These are phyloP conservation scores for Cynopterus sphinx DNA, from an alignment of 2,797 vertebrate genomes.

Conservation along the genomic window DNA sequence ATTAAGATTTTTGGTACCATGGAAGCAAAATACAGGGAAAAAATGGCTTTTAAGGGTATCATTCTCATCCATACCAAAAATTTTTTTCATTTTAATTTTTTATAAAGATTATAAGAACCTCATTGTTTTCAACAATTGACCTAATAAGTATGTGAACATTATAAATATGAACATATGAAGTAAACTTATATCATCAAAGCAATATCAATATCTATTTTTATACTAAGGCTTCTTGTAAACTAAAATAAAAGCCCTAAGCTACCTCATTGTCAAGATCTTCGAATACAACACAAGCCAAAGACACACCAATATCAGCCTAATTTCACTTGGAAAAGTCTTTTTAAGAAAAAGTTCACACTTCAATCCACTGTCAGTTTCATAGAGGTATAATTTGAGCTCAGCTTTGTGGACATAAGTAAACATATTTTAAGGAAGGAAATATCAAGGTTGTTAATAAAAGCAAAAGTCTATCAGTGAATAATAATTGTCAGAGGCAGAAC, in stretches of 20 bases:
- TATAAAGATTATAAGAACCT: background rate
- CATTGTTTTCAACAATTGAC: background rate
- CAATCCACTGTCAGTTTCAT: background rate
- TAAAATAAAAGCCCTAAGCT: background rate
- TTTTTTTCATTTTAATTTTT: background rate
- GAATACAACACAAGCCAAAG: slow-evolving; percentile 21
- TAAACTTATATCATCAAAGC: background rate
- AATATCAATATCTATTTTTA: slow-evolving; percentile 10
- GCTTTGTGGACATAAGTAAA: background rate
- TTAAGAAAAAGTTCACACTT: slow-evolving; percentile 25
- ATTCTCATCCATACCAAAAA: background rate
- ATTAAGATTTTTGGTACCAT: background rate
- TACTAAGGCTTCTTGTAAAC: background rate
- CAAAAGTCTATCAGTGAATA: background rate
- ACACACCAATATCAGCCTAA: background rate
- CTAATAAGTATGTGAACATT: background rate
- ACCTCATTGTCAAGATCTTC: background rate
- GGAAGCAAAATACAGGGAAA: background rate
- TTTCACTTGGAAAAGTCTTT: background rate
- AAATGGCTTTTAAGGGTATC: background rate
- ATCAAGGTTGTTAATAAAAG: background rate
- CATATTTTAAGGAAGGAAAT: background rate
- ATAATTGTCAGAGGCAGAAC: slow-evolving; percentile 5
- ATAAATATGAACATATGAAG: background rate
- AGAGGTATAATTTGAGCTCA: background rate